These are phyloP conservation scores for Axis porcinus DNA, from an alignment of 2,113 vertebrate species.

Conservation along the genomic window DNA sequence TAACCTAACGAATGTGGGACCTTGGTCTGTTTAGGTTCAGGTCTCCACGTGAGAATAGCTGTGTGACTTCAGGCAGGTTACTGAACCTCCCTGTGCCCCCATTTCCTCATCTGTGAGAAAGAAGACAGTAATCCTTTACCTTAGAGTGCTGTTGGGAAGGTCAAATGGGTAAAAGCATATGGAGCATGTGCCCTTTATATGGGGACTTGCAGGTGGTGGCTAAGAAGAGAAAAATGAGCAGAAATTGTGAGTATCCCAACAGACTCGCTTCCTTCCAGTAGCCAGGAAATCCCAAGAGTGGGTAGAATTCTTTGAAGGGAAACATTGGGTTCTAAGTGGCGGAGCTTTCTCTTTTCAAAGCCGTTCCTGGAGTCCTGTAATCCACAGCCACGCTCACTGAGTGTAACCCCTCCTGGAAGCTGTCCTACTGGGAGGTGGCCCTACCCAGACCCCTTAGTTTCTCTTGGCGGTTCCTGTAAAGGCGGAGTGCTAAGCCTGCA, in stretches of 20 bases:
- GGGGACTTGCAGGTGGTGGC: background rate
- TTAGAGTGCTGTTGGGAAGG: background rate
- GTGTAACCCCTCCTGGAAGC: background rate
- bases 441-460: background rate
- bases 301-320: background rate
- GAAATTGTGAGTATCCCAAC: background rate
- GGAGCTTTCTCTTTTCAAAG: background rate
- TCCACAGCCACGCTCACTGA: background rate
- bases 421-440: background rate
- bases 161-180: background rate
- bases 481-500: background rate
- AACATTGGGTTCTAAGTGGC: background rate
- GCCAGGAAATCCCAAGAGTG: background rate
- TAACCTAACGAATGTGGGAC: background rate
- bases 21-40: background rate
- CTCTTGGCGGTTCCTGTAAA: background rate
- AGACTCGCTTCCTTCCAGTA: background rate
- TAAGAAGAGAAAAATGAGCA: background rate
- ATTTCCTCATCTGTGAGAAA: background rate
- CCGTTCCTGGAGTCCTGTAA: background rate
- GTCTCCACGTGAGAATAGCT: background rate
- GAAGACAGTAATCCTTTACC: background rate
- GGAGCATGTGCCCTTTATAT: background rate
- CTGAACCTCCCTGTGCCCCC: background rate
- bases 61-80: background rate